phyloP scores from a whole-genome alignment of 1,140 invertebrate species.

The Bombus vancouverensis region DNA sequence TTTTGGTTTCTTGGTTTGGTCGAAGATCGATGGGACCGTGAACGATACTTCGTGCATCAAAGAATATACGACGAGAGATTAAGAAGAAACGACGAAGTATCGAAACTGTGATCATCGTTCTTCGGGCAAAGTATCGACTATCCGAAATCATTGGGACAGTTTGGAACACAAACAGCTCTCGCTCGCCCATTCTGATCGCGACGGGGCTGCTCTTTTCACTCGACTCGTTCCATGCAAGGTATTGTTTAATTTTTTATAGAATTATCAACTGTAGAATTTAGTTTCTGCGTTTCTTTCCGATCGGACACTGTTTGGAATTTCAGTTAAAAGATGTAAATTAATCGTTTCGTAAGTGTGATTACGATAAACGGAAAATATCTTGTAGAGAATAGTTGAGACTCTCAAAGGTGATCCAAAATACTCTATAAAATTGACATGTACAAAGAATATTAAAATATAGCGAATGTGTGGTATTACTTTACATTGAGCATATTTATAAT shows the following conservation, averaged over 20 bases:
- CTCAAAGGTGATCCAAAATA: background rate
- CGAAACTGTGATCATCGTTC: constrained; percentile 2
- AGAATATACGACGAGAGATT: constrained; percentile 12
- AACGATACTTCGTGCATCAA: background rate
- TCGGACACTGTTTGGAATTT: background rate
- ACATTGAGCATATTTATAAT: background rate
- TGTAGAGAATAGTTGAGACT: background rate
- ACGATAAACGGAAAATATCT: background rate
- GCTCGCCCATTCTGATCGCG: background rate
- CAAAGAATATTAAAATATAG: background rate
- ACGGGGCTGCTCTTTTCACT: constrained; percentile 11
- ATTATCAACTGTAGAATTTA: background rate
- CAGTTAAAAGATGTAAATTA: background rate
- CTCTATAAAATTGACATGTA: background rate
- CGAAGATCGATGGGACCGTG: background rate
- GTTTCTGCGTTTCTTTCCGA: background rate
- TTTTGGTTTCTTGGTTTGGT: background rate
- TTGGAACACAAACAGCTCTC: constrained; percentile 1
- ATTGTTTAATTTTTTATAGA: background rate
- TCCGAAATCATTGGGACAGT: constrained; percentile 3
- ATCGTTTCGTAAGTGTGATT: background rate
- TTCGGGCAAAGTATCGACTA: background rate
- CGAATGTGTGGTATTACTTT: background rate
- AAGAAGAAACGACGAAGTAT: background rate
- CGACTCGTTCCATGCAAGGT: background rate